Evolutionary conservation across 2,113 vertebrate species (phyloP), one percentile per base, ranked within the genome.

Genomic region (Sorex araneus): DNA sequence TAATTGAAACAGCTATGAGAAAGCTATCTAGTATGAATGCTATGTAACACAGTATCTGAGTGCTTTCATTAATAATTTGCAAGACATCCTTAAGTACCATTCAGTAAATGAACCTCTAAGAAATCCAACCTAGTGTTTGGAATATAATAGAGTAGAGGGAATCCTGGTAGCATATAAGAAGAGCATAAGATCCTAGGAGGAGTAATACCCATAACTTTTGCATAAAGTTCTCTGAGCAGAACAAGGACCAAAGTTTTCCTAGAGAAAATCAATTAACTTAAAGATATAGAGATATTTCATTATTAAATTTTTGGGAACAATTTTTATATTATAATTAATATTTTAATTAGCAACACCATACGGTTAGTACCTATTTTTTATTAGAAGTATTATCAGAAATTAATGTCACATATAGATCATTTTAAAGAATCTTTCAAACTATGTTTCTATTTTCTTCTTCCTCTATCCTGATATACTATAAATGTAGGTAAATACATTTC

Each of bases 261-360:
- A 73, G 16, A 23, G 28, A 60, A 89, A 75, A 69, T 40, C 50
- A 50, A 45, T 70, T 75, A 75, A 11, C 13, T 79, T 60, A 93
- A 87, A 92, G 67, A 4, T 25, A 64, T 12, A 74, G 60, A 71
- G 1, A 15, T 11, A 47, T 19, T 60, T 87, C 3, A 25, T 15
- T 30, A 70, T 60, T 83, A 3, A 89, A 45, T 73, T 93, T 34
- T 66, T 47, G 50, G 11, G 25, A 1, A 28, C 13, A 0, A 18
- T 80, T 89, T 84, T 70, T 12, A 50, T 81, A 74, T 79, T 92
- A 45, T 69, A 81, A 81, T 54, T 76, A 84, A 77, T 70, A 15
- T 7, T 69, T 74, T 8, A 64, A 1, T 45, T 43, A 75, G 47
- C 9, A 54, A 54, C 13, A 54, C 54, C 15, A 4, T 32, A 70